Evolutionary conservation across 2,113 vertebrate species (phyloP).

Genomic region (Calyptommatus sinebrachiatus): DNA sequence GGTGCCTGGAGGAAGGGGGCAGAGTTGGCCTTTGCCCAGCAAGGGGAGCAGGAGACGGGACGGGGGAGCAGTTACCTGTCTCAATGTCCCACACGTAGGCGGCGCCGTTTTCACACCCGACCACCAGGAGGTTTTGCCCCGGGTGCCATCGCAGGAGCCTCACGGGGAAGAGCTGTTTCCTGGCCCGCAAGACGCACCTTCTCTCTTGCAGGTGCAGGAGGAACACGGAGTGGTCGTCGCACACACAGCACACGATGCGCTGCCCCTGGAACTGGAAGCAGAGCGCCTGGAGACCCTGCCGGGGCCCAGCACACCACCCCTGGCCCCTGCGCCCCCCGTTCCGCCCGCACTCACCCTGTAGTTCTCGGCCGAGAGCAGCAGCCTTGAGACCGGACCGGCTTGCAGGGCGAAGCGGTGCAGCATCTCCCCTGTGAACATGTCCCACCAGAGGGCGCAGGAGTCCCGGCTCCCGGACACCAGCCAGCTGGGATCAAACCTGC

Average conservation of each 20-base stretch:
- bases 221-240: conserved; percentile 72
- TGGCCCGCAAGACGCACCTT: conserved; percentile 68
- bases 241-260: conserved; percentile 70
- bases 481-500: conserved; percentile 75
- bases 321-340: too few relatives aligned
- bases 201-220: conserved; percentile 72
- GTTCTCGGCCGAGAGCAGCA: conserved; percentile 67
- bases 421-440: conserved; percentile 70
- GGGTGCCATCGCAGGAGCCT: conserved; percentile 71
- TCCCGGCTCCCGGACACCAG: conserved; percentile 74
- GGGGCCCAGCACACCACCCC: too few relatives aligned
- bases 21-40: neutral
- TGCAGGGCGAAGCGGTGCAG: conserved; percentile 73
- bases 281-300: neutral
- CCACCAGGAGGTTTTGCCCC: conserved; percentile 71
- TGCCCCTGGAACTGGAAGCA: conserved; percentile 61
- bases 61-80: conserved; percentile 64
- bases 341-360: conserved; percentile 66
- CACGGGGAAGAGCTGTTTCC: conserved; percentile 78
- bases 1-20: conserved; percentile 61
- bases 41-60: neutral
- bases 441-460: conserved; percentile 74
- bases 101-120: conserved; percentile 75
- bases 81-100: conserved; percentile 80
- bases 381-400: conserved; percentile 68